phyloP scores from a whole-genome alignment of 2,797 vertebrate genomes.

The Odontamblyopus rebecca region DNA sequence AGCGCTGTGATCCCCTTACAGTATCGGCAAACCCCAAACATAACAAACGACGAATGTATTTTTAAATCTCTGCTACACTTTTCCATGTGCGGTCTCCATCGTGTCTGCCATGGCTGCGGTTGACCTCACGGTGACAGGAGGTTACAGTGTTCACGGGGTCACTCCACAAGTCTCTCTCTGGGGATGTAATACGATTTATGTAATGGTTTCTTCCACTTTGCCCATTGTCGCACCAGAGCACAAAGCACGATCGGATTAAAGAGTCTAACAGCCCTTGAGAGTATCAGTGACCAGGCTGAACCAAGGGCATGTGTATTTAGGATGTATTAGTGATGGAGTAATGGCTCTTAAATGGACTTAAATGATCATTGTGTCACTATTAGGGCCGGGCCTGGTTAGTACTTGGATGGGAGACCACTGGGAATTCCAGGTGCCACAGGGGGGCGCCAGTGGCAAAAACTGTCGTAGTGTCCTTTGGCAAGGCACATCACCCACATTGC shows the following conservation, averaged over 20 bases:
- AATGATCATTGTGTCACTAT: neutral
- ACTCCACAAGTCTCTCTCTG: neutral
- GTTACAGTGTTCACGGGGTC: conserved; percentile 4
- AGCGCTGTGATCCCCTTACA: conserved; percentile 31
- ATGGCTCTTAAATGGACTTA: neutral
- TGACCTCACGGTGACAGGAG: conserved; percentile 24
- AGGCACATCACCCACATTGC: too few species aligned
- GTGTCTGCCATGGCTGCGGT: neutral
- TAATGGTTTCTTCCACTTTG: conserved; percentile 31
- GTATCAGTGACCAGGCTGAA: conserved; percentile 17
- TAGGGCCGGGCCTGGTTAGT: too few species aligned
- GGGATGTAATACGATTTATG: conserved; percentile 30
- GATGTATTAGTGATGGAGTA: neutral
- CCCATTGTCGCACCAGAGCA: neutral
- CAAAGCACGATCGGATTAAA: conserved; percentile 8
- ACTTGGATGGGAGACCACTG: too few species aligned
- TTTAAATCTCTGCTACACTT: conserved; percentile 48
- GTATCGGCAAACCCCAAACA: conserved; percentile 30
- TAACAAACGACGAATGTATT: conserved; percentile 36
- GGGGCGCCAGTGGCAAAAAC: too few species aligned
- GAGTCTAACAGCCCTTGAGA: conserved; percentile 9
- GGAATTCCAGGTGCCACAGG: too few species aligned
- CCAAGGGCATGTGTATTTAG: conserved; percentile 1
- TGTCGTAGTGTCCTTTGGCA: too few species aligned
- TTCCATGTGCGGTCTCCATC: conserved; percentile 48